A percentile compares a stretch with the other conserved stretches of the same genome.
Evolutionary conservation across 2,797 vertebrate species (phyloP).

Genomic region (Chrosomus eos): DNA sequence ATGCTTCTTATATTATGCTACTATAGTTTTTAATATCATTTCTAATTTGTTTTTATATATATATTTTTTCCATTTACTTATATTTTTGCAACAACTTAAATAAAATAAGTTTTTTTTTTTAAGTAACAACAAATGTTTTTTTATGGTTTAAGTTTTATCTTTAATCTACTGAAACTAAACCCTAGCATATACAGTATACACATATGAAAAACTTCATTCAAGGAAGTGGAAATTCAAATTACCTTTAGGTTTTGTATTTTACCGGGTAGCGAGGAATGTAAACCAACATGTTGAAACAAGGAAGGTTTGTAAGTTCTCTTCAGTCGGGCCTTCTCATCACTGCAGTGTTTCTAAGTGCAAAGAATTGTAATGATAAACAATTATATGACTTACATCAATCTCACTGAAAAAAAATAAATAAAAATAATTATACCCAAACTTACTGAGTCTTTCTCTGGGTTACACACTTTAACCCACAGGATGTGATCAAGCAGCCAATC

Average conservation of each 20-base stretch:
- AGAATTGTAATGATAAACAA: not conserved
- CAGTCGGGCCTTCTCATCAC: constrained; percentile 74
- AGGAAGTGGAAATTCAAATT: constrained; percentile 52
- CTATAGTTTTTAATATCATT: not conserved
- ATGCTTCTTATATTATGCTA: not conserved
- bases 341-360: constrained; percentile 74
- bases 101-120: not conserved
- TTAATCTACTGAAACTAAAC: too few relatives aligned
- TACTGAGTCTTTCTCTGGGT: constrained; percentile 80
- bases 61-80: not conserved
- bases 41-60: not conserved
- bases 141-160: not conserved
- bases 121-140: too few relatives aligned
- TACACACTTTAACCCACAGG: constrained; percentile 87
- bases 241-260: constrained; percentile 86
- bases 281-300: constrained; percentile 89
- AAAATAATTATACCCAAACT: constrained; percentile 66
- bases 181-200: too few relatives aligned
- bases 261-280: constrained; percentile 83
- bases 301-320: constrained; percentile 83
- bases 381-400: not conserved
- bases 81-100: not conserved
- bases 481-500: constrained; percentile 90
- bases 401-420: not conserved
- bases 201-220: not conserved